Percentiles rank a stretch among this genome's conserved stretches.
phyloP scores from a whole-genome alignment of 2,888 invertebrate species.

The Chrysodeixis includens region DNA sequence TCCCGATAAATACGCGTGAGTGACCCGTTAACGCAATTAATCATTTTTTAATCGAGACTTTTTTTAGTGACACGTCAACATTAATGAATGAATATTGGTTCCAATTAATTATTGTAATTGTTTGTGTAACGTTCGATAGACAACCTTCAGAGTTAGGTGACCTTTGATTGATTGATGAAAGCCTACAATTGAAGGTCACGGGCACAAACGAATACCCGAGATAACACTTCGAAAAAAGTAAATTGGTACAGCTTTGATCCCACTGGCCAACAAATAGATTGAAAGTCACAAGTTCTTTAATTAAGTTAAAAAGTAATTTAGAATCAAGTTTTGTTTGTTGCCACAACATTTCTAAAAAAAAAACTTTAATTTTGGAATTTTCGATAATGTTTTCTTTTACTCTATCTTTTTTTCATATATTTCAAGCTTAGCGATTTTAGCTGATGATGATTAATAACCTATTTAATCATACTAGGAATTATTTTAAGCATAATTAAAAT shows the following conservation, averaged over 20 bases:
- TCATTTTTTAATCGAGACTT: too few species aligned
- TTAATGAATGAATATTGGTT: not conserved
- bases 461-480: too few species aligned
- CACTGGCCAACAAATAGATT: not conserved
- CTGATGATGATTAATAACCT: too few species aligned
- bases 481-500: too few species aligned
- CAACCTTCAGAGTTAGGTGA: constrained; percentile 3
- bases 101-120: not conserved
- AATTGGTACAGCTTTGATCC: not conserved
- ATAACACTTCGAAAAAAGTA: not conserved
- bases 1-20: too few species aligned
- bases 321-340: constrained; percentile 9
- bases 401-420: too few species aligned
- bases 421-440: too few species aligned
- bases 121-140: not conserved
- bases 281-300: constrained; percentile 31
- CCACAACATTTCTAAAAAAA: not conserved
- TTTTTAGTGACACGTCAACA: not conserved
- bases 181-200: not conserved
- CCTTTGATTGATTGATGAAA: constrained; percentile 6
- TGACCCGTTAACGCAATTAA: too few species aligned
- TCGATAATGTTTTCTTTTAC: too few species aligned
- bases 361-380: not conserved
- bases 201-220: constrained; percentile 4
- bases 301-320: constrained; percentile 22